Base-by-base conservation (phyloP, 2,113 vertebrate genomes). In the Verasper variegatus region DNA sequence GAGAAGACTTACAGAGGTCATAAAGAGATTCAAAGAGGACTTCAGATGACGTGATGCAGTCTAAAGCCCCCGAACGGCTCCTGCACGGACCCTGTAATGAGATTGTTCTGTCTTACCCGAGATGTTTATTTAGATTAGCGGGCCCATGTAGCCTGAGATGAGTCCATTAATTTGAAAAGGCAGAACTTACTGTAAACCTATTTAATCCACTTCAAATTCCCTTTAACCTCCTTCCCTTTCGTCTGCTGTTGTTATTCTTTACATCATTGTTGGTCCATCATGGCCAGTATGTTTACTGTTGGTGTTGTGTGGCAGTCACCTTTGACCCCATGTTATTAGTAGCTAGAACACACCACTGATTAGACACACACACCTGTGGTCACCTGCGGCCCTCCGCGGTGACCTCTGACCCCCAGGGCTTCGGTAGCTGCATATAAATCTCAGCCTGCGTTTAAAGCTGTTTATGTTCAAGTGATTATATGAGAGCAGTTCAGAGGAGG, bases 321-420 rank as follows among this genome's bases (percentile, higher is more conserved):
- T 81, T 59, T 84, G 75, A 81, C 59, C 69, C 18, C 8, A 3
- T 51, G 49, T 66, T 24, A 31, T 56, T 54, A 70, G 47, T 7
- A 24, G 24, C 56, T 79, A 76, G 78, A 72, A 79, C 18, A 76
- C 71, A 80, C 64, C 59, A 64, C 58, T 64, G 62, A 78, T 71
- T 63, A 49, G 45, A 49, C 45, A 58, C 52, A 37, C 12, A 78
- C 80, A 63, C 24, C 69, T 83, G 74, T 13, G 24, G 24, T 62
- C 64, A 83, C 79, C 54, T 75, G 78, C 67, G 49, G 57, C 62
- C 71, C 9, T 60, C 65, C n/a, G 70, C 21, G 0, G 20, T 67
- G 71, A 67, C 73, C 70, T 73, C 40, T 81, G 68, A 56, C 59
- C 58, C 73, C 26, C 5, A n/a, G 12, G 2, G 24, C 26, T 42